phyloP scores from a whole-genome alignment of 2,113 vertebrate genomes.

The Rhizomys pruinosus region DNA sequence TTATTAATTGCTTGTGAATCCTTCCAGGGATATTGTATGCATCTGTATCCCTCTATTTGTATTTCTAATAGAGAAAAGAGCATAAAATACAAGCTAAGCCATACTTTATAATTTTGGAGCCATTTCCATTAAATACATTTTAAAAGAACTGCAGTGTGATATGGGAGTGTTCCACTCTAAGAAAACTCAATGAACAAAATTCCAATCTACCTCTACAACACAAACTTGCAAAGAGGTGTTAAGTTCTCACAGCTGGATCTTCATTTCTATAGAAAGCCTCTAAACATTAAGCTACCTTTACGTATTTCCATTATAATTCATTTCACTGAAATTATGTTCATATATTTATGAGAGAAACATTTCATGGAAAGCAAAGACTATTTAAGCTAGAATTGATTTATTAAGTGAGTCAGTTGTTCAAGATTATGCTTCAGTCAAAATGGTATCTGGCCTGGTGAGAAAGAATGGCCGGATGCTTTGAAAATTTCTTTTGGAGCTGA shows the following conservation, averaged over 20 bases:
- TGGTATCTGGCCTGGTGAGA: neutral
- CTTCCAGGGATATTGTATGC: neutral
- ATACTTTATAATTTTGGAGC: neutral
- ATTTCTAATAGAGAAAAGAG: conserved; percentile 3
- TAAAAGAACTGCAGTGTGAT: no score
- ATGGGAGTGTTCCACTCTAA: neutral
- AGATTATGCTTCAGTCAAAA: conserved; percentile 1
- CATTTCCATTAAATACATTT: neutral
- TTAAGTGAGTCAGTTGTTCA: conserved; percentile 28
- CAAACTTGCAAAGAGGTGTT: neutral
- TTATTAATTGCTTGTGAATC: neutral
- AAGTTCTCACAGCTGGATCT: conserved; percentile 22
- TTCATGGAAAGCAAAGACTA: neutral
- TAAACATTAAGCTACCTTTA: conserved; percentile 26
- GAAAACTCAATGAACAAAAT: conserved; percentile 14
- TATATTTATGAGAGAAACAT: neutral
- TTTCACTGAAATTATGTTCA: conserved; percentile 39
- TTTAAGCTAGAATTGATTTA: conserved; percentile 49
- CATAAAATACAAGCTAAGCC: neutral
- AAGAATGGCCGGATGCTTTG: neutral
- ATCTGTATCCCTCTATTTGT: neutral
- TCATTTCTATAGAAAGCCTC: conserved; percentile 32
- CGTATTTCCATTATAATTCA: neutral
- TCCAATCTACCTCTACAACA: neutral
- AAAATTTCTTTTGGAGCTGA: neutral